Base-by-base conservation (phyloP, 2,113 vertebrate species). In the Malaclemys terrapin region DNA sequence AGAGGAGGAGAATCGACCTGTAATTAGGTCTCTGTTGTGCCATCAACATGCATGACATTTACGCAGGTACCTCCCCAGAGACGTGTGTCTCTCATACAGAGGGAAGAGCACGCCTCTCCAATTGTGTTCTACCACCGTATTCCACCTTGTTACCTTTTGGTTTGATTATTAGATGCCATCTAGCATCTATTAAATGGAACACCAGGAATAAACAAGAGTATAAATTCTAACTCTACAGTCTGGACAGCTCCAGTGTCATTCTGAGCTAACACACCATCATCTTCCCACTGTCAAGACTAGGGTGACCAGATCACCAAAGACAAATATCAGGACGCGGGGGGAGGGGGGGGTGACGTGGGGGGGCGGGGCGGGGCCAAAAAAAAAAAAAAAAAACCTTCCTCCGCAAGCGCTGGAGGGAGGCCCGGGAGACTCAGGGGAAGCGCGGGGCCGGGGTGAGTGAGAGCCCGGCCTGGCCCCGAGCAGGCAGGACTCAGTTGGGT, bases 1-100 rank as follows among this genome's bases (percentile, higher is more conserved):
- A 92, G 93, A 90, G 79, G 54, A 72, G 29, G 90, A 6, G 10
- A 93, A 53, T 84, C 89, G 62, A 16, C 53, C 88, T 93, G 50
- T 94, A 95, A 97, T 95, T 92, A 95, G 47, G 89, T 91, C 90
- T 96, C 84, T 80, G 14, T 92, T 94, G 93, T 94, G 94, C 90
- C 94, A 92, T 85, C 93, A 93, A 89, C 90, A 93, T 89, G 82
- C 59, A 47, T 1, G 0, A 82, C 87, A 50, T 72, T 95, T 92
- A 89, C 8, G 50, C 88, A 90, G 84, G 50, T 19, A 2, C 50
- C 50, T 69, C 93, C 94, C 94, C 62, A 17, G 90, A 94, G 93
- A 90, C 0, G 14, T 0, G 0, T 54, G 53, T 80, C 87, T 83
- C 89, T 76, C 0, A 0, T 85, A 5, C 52, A 45, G 82, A 0